These are phyloP conservation scores for Theristus sp. DNA, from an alignment of 2,888 invertebrate genomes.

Conservation along the genomic window DNA sequence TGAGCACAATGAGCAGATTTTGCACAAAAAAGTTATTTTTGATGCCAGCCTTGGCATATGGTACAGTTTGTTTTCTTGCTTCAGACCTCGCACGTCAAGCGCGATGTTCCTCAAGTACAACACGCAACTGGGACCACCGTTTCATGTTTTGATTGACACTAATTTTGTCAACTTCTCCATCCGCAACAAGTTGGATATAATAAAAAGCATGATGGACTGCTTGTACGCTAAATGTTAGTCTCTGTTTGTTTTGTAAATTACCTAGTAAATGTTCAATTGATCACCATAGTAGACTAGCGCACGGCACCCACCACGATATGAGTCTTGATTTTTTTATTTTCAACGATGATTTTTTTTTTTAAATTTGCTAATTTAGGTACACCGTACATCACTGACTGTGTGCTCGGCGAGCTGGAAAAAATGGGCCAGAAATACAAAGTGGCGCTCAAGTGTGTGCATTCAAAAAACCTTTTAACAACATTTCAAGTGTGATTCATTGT, in stretches of 20 bases:
- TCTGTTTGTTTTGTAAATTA: background rate
- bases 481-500: constrained; percentile 11
- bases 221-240: constrained; percentile 69
- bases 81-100: constrained; percentile 38
- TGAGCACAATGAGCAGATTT: too few species aligned
- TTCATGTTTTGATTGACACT: constrained; percentile 83
- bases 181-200: constrained; percentile 85
- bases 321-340: background rate
- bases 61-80: constrained; percentile 6
- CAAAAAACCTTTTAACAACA: background rate
- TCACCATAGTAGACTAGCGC: too few species aligned
- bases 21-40: background rate
- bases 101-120: constrained; percentile 94
- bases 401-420: constrained; percentile 88
- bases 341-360: constrained; percentile 5
- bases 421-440: constrained; percentile 82
- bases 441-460: constrained; percentile 47
- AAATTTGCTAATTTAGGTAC: constrained; percentile 46
- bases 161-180: constrained; percentile 98
- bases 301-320: background rate
- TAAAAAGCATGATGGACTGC: constrained; percentile 97
- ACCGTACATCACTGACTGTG: constrained; percentile 95
- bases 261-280: too few species aligned
- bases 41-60: too few species aligned
- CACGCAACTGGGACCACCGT: constrained; percentile 91